phyloP scores from a whole-genome alignment of 2,888 invertebrate genomes.

The Punctoribates punctum region DNA sequence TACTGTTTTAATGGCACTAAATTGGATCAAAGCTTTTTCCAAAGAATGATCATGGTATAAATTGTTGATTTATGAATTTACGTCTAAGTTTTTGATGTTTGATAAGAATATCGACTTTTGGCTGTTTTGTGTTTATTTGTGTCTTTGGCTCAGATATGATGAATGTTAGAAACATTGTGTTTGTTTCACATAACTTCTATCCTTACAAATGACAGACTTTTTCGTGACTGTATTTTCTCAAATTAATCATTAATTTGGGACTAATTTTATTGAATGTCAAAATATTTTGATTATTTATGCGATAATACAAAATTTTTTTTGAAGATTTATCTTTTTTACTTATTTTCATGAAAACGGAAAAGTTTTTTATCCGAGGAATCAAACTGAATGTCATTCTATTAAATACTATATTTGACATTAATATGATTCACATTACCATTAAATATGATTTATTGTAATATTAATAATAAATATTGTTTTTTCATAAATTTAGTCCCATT shows the following conservation, averaged over 20 bases:
- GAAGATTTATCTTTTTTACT: background rate
- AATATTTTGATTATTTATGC: slow-evolving; percentile 5
- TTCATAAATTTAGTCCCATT: too few species aligned
- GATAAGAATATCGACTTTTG: slow-evolving; percentile 7
- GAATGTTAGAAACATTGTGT: background rate
- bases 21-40: too few species aligned
- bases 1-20: too few species aligned
- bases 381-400: too few species aligned
- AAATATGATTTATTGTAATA: too few species aligned
- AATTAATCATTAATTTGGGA: slow-evolving; percentile 17
- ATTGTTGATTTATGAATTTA: too few species aligned
- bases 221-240: slow-evolving; percentile 28
- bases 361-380: too few species aligned
- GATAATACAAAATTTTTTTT: background rate
- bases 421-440: too few species aligned
- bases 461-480: too few species aligned
- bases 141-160: background rate
- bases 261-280: slow-evolving; percentile 22
- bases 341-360: background rate
- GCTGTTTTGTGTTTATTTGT: background rate
- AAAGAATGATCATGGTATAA: too few species aligned
- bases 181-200: background rate
- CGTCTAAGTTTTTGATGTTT: too few species aligned
- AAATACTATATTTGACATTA: too few species aligned
- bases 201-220: slow-evolving; percentile 2